Evolutionary conservation across 2,797 vertebrate genomes (phyloP).

Genomic region (Tapirus indicus): DNA sequence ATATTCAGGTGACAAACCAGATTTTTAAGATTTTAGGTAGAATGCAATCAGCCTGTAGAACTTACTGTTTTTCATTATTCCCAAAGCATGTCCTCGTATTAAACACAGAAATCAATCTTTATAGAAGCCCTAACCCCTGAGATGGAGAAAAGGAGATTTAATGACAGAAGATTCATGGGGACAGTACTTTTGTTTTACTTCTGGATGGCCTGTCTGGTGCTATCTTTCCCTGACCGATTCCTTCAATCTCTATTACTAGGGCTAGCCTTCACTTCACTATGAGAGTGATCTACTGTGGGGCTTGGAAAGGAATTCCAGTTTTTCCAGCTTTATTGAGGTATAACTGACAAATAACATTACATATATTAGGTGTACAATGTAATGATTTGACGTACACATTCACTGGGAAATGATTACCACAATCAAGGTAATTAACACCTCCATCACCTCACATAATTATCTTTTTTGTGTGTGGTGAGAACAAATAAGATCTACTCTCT

Average conservation of each 20-base stretch:
- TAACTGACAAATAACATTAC: background rate
- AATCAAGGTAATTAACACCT: background rate
- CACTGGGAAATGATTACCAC: background rate
- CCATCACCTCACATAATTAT: background rate
- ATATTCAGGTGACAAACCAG: background rate
- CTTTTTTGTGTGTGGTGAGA: background rate
- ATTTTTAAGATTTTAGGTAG: background rate
- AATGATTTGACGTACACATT: background rate
- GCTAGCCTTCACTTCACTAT: background rate
- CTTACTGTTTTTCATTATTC: background rate
- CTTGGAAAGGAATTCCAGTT: background rate
- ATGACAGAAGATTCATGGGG: background rate
- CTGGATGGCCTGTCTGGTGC: background rate
- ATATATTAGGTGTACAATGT: background rate
- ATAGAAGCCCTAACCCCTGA: background rate
- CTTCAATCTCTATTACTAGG: background rate
- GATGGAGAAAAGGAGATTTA: background rate
- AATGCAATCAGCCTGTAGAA: background rate
- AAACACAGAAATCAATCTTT: slow-evolving; percentile 17
- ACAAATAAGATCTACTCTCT: background rate
- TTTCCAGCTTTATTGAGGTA: background rate
- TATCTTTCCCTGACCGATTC: background rate
- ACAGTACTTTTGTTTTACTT: background rate
- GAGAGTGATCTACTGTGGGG: background rate
- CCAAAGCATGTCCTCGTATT: background rate